Percentiles rank a stretch among this genome's conserved stretches.
phyloP scores from a whole-genome alignment of 1,140 invertebrate species.

The Drosophila parvula region DNA sequence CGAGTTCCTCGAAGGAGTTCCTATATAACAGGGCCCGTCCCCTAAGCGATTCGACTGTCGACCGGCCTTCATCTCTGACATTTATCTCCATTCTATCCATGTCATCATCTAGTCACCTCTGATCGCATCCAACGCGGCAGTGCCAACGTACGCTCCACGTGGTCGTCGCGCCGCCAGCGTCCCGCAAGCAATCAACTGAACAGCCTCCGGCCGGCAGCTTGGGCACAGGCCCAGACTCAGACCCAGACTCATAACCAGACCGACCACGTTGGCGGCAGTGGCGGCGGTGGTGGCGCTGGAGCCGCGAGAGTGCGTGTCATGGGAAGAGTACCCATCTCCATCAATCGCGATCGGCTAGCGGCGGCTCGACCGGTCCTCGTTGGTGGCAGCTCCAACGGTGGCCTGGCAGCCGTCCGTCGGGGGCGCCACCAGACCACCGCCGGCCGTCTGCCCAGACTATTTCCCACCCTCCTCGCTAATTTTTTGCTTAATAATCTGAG shows the following conservation, averaged over 20 bases:
- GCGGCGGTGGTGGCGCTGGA: slow-evolving; percentile 28
- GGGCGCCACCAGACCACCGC: slow-evolving; percentile 16
- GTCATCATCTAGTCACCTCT: slow-evolving; percentile 57
- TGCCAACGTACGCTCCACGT: slow-evolving; percentile 30
- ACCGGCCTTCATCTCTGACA: slow-evolving; percentile 65
- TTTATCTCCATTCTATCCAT: slow-evolving; percentile 73
- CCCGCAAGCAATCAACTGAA: slow-evolving; percentile 24
- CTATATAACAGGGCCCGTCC: not conserved
- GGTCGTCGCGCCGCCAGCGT: slow-evolving; percentile 35
- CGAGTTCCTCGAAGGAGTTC: not conserved
- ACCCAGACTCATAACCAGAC: slow-evolving; percentile 10
- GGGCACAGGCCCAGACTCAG: slow-evolving; percentile 32
- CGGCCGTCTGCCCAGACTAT: slow-evolving; percentile 39
- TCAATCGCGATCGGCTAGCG: slow-evolving; percentile 23
- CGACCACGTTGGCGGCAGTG: slow-evolving; percentile 25
- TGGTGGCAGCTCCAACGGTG: slow-evolving; percentile 48
- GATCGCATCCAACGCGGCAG: slow-evolving; percentile 51
- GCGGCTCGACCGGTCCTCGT: slow-evolving; percentile 37
- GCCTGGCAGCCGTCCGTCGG: slow-evolving; percentile 15
- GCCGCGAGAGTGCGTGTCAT: slow-evolving; percentile 33
- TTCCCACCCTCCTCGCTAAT: slow-evolving; percentile 53
- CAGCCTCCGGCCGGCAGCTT: slow-evolving; percentile 36
- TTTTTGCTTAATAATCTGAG: slow-evolving; percentile 62
- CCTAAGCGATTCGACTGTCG: slow-evolving; percentile 3
- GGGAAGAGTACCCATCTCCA: slow-evolving; percentile 23